These are phyloP conservation scores for Halcyon malimbica DNA, from an alignment of 2,113 vertebrate genomes.

Conservation along the genomic window DNA sequence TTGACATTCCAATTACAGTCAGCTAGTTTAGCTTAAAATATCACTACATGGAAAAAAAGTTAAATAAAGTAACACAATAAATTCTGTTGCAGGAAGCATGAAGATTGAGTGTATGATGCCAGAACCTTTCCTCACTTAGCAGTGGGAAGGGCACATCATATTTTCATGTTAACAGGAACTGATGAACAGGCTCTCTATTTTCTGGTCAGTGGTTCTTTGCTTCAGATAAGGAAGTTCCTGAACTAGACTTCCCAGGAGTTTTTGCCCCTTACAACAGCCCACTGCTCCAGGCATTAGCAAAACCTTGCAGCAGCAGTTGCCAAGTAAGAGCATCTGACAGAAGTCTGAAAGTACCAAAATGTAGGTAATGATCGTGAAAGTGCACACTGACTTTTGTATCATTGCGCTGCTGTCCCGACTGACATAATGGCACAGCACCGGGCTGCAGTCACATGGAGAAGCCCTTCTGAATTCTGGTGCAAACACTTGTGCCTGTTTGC, in stretches of 20 bases:
- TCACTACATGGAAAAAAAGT: neutral
- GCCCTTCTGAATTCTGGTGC: neutral
- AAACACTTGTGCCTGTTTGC: neutral
- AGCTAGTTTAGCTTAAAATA: conserved; percentile 20
- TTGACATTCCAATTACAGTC: neutral
- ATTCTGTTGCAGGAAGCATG: neutral
- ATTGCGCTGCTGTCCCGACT: neutral
- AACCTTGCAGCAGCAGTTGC: neutral
- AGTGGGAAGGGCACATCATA: neutral
- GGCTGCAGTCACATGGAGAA: neutral
- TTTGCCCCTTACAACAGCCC: neutral
- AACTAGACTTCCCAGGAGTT: neutral
- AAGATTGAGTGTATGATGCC: neutral
- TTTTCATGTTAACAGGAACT: conserved; percentile 15
- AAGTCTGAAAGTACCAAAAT: neutral
- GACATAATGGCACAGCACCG: neutral
- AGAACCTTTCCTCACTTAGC: neutral
- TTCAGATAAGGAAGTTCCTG: neutral
- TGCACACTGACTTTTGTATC: neutral
- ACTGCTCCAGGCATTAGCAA: neutral
- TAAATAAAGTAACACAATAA: neutral
- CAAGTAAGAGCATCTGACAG: neutral
- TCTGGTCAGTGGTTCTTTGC: conserved; percentile 17
- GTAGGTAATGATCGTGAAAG: neutral
- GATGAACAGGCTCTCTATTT: conserved; percentile 22